Evolutionary conservation across 2,888 invertebrate genomes (phyloP).

Genomic region (Deilephila porcellus): DNA sequence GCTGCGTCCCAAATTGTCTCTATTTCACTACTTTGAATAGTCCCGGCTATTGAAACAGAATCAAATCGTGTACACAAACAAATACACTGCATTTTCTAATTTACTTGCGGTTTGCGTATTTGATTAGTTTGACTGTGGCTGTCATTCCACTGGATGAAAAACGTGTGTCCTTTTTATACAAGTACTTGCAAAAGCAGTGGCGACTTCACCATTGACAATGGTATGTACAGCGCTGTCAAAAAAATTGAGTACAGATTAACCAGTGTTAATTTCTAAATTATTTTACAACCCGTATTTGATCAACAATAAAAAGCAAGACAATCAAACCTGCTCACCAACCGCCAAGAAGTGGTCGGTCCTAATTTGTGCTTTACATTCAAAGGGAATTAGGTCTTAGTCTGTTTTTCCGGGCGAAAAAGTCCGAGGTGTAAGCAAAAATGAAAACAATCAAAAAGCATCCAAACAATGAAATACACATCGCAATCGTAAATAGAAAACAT

Average conservation of each 20-base stretch:
- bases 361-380: no score
- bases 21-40: conserved; percentile 27
- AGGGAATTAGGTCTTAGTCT: no score
- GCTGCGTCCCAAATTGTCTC: conserved; percentile 24
- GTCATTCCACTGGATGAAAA: background rate
- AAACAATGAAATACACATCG: background rate
- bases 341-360: no score
- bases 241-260: no score
- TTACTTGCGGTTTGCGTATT: background rate
- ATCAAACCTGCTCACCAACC: no score
- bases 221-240: no score
- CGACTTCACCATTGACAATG: no score
- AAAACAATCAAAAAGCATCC: background rate
- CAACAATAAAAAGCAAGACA: no score
- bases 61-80: conserved; percentile 9
- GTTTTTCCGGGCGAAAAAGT: no score
- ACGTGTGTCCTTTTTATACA: background rate
- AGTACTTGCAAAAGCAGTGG: background rate
- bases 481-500: conserved; percentile 4
- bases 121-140: background rate
- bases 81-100: conserved; percentile 14
- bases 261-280: no score
- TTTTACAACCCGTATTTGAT: no score
- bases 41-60: conserved; percentile 11
- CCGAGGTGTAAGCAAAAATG: background rate